A percentile compares a stretch with the other conserved stretches of the same genome.
phyloP scores from a whole-genome alignment of 2,888 invertebrate genomes.

The Lasioglossum marginatum region DNA sequence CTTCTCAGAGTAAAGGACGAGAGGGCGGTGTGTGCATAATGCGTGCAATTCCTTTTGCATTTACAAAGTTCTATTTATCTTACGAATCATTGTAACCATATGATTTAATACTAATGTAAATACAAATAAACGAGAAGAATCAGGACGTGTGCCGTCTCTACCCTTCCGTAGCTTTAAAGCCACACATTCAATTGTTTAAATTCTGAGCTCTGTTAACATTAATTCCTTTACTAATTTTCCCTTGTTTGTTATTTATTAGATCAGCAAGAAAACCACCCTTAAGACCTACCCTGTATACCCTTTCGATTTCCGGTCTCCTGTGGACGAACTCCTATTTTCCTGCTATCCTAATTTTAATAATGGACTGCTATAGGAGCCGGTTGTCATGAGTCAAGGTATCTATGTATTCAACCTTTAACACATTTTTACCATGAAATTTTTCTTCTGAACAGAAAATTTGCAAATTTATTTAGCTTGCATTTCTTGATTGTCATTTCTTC shows the following conservation, averaged over 20 bases:
- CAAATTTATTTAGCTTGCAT: too few species aligned
- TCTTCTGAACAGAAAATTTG: too few species aligned
- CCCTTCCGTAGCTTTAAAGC: not conserved
- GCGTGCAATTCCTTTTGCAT: slow-evolving; percentile 62
- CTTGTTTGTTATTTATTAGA: not conserved
- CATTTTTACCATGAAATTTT: too few species aligned
- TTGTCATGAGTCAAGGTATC: too few species aligned
- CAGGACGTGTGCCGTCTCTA: slow-evolving; percentile 5
- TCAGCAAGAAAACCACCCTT: not conserved
- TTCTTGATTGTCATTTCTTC: too few species aligned
- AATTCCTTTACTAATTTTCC: not conserved
- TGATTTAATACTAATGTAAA: slow-evolving; percentile 63
- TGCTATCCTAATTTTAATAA: not conserved
- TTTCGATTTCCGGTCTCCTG: not conserved
- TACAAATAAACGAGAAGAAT: slow-evolving; percentile 58
- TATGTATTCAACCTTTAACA: too few species aligned
- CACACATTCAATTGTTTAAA: not conserved
- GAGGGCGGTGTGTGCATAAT: slow-evolving; percentile 31
- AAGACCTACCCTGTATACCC: not conserved
- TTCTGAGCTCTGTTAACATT: not conserved
- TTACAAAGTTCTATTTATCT: slow-evolving; percentile 60
- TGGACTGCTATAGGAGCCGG: too few species aligned
- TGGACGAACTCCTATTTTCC: not conserved
- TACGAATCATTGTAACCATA: slow-evolving; percentile 57
- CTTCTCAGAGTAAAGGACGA: slow-evolving; percentile 11